A percentile compares a stretch with the other conserved stretches of the same genome.
phyloP scores from a whole-genome alignment of 1,140 invertebrate species.

The Drosophila oshimai region DNA sequence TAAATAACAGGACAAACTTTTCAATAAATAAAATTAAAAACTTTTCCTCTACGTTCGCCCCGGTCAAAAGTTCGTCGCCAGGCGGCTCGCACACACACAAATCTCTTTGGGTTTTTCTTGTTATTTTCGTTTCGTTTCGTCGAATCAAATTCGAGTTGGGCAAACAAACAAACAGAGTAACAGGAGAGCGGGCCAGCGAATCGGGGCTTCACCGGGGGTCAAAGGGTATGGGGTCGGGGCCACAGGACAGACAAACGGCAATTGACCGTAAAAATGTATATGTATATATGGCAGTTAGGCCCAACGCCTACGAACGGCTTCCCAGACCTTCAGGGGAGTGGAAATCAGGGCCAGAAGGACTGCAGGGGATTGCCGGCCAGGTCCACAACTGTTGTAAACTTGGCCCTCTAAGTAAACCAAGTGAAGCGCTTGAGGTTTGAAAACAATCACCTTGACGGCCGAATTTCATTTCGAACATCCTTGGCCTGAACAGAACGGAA shows the following conservation, averaged over 20 bases:
- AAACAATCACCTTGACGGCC: constrained; percentile 74
- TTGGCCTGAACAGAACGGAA: constrained; percentile 16
- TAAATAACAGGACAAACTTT: constrained; percentile 80
- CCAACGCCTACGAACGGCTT: constrained; percentile 37
- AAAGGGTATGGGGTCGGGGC: not conserved
- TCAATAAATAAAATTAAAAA: constrained; percentile 82
- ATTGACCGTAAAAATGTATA: constrained; percentile 79
- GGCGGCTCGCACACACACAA: constrained; percentile 32
- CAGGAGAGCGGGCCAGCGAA: constrained; percentile 29
- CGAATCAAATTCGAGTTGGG: constrained; percentile 67
- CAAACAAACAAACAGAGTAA: constrained; percentile 68
- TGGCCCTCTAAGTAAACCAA: constrained; percentile 55
- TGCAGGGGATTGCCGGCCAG: not conserved
- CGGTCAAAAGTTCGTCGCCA: constrained; percentile 73
- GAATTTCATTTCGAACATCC: constrained; percentile 67
- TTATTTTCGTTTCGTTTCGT: constrained; percentile 28
- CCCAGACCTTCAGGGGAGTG: not conserved
- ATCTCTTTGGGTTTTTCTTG: constrained; percentile 26
- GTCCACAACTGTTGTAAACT: constrained; percentile 40
- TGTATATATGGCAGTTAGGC: constrained; percentile 64
- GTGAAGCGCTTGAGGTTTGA: constrained; percentile 73
- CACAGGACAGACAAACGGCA: constrained; percentile 64
- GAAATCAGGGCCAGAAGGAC: not conserved
- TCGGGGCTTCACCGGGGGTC: not conserved
- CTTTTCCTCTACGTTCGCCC: constrained; percentile 47